These are phyloP conservation scores for Hypanus sabinus DNA, from an alignment of 2,113 vertebrate species.

Conservation along the genomic window DNA sequence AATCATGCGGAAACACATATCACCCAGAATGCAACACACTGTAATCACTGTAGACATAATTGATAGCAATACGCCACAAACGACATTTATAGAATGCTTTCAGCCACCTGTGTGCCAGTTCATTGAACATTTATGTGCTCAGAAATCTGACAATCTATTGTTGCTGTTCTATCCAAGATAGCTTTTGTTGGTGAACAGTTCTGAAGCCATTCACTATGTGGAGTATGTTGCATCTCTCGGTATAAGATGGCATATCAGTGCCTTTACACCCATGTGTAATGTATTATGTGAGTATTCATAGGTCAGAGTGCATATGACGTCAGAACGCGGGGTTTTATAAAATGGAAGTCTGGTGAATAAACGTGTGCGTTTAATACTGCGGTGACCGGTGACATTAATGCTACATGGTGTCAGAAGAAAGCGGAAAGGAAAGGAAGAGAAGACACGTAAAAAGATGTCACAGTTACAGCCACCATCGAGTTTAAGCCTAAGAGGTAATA, in stretches of 20 bases:
- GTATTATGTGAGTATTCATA: too few relatives aligned
- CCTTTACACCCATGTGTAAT: neutral
- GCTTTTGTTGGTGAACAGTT: neutral
- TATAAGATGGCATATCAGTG: neutral
- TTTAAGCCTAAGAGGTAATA: too few relatives aligned
- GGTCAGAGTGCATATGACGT: too few relatives aligned
- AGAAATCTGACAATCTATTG: neutral
- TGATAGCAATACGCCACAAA: neutral
- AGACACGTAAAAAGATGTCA: too few relatives aligned
- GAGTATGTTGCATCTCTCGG: neutral
- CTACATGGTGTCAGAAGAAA: too few relatives aligned
- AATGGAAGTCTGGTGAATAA: too few relatives aligned
- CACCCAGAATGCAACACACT: slow-evolving; percentile 23
- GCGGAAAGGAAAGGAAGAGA: too few relatives aligned
- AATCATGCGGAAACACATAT: slow-evolving; percentile 6
- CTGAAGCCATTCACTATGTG: neutral
- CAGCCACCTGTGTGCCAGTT: neutral
- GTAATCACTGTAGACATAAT: slow-evolving; percentile 11
- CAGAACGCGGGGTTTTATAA: too few relatives aligned
- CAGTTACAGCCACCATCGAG: too few relatives aligned
- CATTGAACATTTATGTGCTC: slow-evolving; percentile 7
- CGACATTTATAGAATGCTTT: slow-evolving; percentile 14
- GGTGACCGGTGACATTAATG: too few relatives aligned
- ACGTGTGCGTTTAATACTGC: too few relatives aligned
- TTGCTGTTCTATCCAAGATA: neutral